Evolutionary conservation across 2,888 invertebrate genomes (phyloP).

Genomic region (Scaptomyza reducta): DNA sequence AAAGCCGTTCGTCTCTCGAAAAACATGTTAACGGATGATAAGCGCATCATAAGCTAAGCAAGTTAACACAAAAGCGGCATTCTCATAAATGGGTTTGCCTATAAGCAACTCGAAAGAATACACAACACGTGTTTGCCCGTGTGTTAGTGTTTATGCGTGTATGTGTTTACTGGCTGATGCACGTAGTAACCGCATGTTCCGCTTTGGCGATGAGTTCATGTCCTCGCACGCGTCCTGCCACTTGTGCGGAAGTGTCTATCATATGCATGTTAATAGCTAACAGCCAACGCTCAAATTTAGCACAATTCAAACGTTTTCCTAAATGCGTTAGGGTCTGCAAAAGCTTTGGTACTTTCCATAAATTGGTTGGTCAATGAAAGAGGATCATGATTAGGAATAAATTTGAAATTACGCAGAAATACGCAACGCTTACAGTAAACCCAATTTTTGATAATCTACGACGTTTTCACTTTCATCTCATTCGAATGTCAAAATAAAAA

Average conservation of each 20-base stretch:
- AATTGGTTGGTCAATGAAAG: conserved; percentile 6
- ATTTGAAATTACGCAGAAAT: not conserved
- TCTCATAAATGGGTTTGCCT: conserved; percentile 23
- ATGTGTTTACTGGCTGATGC: conserved; percentile 44
- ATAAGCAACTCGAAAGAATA: conserved; percentile 35
- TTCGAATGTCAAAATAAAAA: not conserved
- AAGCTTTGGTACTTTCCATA: conserved; percentile 16
- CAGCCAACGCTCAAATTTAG: conserved; percentile 24
- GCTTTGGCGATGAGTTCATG: conserved; percentile 53
- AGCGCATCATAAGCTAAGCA: not conserved
- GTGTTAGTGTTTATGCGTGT: conserved; percentile 12
- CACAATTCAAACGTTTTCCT: conserved; percentile 7
- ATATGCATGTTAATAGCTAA: conserved; percentile 76
- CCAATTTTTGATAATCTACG: conserved; percentile 8
- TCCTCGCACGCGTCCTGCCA: conserved; percentile 52
- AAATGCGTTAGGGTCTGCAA: conserved; percentile 1
- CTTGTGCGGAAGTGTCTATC: conserved; percentile 77
- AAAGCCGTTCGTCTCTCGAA: not conserved
- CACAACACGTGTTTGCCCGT: conserved; percentile 29
- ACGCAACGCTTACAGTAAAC: conserved; percentile 5
- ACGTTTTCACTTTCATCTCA: not conserved
- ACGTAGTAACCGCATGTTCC: conserved; percentile 70
- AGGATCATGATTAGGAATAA: conserved; percentile 21
- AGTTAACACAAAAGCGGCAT: conserved; percentile 10
- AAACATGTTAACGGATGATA: not conserved